These are phyloP conservation scores for Tenthredo livida DNA, from an alignment of 2,888 invertebrate genomes.

Conservation along the genomic window DNA sequence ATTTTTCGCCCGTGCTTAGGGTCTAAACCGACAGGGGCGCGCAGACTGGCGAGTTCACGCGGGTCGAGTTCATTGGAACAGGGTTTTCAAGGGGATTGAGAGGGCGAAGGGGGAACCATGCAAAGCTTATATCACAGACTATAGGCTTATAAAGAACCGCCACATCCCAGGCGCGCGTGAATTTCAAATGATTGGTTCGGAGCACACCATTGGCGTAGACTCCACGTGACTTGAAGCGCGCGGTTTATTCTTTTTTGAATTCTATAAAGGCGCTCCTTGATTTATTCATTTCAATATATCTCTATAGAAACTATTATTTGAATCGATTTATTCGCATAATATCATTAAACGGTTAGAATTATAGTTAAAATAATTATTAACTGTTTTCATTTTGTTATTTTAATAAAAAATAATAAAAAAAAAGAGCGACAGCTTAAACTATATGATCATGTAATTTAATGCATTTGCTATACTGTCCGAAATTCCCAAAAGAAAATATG, in stretches of 20 bases:
- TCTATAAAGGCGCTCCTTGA: not conserved
- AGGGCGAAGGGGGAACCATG: constrained; percentile 6
- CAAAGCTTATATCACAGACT: constrained; percentile 26
- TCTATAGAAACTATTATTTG: constrained; percentile 17
- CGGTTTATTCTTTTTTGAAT: not conserved
- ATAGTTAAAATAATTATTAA: not conserved
- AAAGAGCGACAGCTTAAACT: not conserved
- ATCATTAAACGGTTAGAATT: not conserved
- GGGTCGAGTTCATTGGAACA: constrained; percentile 50
- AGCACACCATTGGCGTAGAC: constrained; percentile 22
- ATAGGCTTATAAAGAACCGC: constrained; percentile 1
- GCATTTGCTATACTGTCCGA: no score
- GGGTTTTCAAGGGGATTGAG: not conserved
- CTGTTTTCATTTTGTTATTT: not conserved
- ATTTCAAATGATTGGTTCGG: constrained; percentile 29
- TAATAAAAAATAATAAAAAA: not conserved
- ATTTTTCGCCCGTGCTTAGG: constrained; percentile 37
- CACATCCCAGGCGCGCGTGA: constrained; percentile 40
- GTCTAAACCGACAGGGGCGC: constrained; percentile 51
- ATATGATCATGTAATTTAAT: not conserved
- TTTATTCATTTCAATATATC: not conserved
- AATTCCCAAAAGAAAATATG: not conserved
- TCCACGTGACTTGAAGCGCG: not conserved
- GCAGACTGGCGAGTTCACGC: constrained; percentile 46
- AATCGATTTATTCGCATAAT: not conserved